phyloP scores from a whole-genome alignment of 1,140 invertebrate genomes.

The Drosophila pruinosa region DNA sequence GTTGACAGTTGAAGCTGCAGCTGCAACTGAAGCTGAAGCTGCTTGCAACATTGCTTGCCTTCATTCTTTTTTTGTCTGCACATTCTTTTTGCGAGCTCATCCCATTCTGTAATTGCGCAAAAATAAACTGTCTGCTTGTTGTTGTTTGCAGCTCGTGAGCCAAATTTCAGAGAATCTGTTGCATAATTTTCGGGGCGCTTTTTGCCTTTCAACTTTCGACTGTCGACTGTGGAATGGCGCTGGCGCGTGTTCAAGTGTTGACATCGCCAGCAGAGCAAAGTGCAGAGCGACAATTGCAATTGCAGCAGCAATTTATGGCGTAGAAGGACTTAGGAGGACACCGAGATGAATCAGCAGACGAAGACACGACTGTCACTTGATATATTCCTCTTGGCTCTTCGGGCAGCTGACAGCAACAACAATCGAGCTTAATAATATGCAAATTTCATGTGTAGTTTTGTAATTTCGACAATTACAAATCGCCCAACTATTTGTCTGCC shows the following conservation, averaged over 20 bases:
- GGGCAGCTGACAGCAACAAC: constrained; percentile 15
- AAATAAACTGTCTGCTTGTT: constrained; percentile 64
- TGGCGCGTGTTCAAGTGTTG: constrained; percentile 78
- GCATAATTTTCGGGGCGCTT: constrained; percentile 68
- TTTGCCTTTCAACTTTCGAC: constrained; percentile 43
- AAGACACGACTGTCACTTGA: constrained; percentile 49
- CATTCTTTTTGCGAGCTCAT: constrained; percentile 42
- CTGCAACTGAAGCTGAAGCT: constrained; percentile 33
- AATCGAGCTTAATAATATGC: constrained; percentile 63
- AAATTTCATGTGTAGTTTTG: constrained; percentile 68
- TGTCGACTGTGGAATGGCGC: too few relatives aligned
- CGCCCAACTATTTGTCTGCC: constrained; percentile 2
- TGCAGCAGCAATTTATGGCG: constrained; percentile 66
- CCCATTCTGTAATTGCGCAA: constrained; percentile 71
- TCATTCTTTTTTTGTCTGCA: not conserved
- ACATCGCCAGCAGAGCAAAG: constrained; percentile 47
- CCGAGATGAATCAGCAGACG: not conserved
- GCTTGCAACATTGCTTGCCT: constrained; percentile 29
- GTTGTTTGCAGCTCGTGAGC: constrained; percentile 28
- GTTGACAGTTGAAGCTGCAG: constrained; percentile 71
- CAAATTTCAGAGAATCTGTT: constrained; percentile 75
- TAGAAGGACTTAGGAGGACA: not conserved
- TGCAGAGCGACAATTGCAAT: constrained; percentile 60
- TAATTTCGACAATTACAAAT: constrained; percentile 65
- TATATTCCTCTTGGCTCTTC: constrained; percentile 26